Evolutionary conservation across 2,888 invertebrate species (phyloP), one percentile per base, ranked within the genome.

Genomic region (Drosophila formosana): DNA sequence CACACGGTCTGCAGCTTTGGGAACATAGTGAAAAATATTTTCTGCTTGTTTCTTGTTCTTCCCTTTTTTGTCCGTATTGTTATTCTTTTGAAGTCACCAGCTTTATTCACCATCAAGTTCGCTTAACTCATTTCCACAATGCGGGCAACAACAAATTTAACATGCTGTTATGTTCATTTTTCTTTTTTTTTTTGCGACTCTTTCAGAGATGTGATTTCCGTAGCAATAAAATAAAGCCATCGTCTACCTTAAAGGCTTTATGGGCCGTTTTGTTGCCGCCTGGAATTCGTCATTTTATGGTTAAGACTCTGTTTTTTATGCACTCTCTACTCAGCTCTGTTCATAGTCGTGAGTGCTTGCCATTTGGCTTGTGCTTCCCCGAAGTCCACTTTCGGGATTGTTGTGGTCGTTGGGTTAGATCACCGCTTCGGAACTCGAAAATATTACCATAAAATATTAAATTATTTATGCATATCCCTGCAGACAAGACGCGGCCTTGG

Each of bases 191-290:
- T 47, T 28, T 39, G 13, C 8, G 13, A 50, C 8, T 45, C 23
- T 39, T n/a, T 32, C 28, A 50, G 72, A 67, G 85, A 76, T 88
- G 86, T 83, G 88, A 88, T 84, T 85, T 84, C 73, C 69, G 69
- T 76, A 69, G 80, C 80, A 85, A 83, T 88, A 84, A 84, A 88
- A 88, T 75, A 72, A 76, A 80, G 69, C 43, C 63, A 34, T 28
- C 60, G 78, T 70, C 72, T 86, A 88, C 88, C 86, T 88, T 88
- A 83, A 88, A 80, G 81, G 78, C 81, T 82, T 86, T 83, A 85
- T 80, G 65, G 68, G 37, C 62, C 72, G 45, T 71, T 75, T 80
- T 66, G 63, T 66, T 66, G 76, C 52, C 64, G 62, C 34, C 53
- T 68, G 71, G 56, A 88, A 77, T 80, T 86, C 80, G 76, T 77